Base-by-base conservation (phyloP, 2,113 vertebrate genomes). In the Tylochromis polylepis region DNA sequence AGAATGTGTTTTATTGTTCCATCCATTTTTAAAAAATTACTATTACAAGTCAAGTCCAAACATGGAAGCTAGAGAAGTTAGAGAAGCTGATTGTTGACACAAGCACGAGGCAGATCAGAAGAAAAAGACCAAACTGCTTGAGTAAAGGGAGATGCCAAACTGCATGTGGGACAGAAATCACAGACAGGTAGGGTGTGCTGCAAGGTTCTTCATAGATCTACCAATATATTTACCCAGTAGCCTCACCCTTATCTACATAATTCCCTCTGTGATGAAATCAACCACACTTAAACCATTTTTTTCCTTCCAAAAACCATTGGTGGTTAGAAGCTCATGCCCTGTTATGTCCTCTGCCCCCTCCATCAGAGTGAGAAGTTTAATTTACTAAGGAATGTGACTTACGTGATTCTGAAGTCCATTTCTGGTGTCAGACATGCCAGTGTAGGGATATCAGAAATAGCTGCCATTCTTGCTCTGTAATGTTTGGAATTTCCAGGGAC, bases 401-500 rank as follows among this genome's bases (percentile, higher is more conserved):
- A 6, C 16, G 18, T 20, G 38, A 20, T 29, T 78, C 27, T 79
- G 83, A 38, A 56, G 67, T 82, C 46, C 24, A 12, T 80, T 83
- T 15, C 79, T 34, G 27, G 49, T 84, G 78, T 84, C 85, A 81
- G 10, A 59, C 24, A n/a, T 5, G 2, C 8, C 75, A 46, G 56
- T 46, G 77, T n/a, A 46, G 81, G 38, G 20, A 9, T n/a, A 65
- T 72, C 59, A 82, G 38, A 88, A 87, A 82, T 70, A 77, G 84
- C 34, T 87, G 83, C 58, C 75, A 59, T 82, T 77, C 41, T 60
- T 41, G 31, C 4, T 27, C 70, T 31, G 6, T 55, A 59, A 90
- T 81, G 67, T 59, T 85, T 89, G 58, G 59, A 60, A 72, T 87
- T 85, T 86, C 20, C 77, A 70, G 51, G 77, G 84, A 85, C 78